Percentiles rank a stretch among this genome's conserved stretches.
These are phyloP conservation scores for Cherax destructor DNA, from an alignment of 1,140 invertebrate species.

Conservation along the genomic window DNA sequence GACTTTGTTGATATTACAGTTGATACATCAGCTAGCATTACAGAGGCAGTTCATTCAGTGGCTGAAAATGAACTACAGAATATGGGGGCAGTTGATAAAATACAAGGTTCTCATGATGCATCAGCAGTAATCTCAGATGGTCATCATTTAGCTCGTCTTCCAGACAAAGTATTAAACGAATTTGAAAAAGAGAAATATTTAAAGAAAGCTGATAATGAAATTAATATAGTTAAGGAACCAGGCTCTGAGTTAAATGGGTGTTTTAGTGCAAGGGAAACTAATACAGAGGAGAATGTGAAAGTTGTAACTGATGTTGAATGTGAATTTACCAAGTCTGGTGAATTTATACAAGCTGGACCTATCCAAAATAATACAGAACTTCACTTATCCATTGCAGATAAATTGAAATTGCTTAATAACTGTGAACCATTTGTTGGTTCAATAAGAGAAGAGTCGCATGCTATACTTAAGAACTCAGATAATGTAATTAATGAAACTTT, in stretches of 20 bases:
- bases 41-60: background rate
- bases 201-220: background rate
- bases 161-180: background rate
- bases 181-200: background rate
- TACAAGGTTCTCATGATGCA: background rate
- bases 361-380: conserved; percentile 3
- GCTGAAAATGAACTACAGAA: background rate
- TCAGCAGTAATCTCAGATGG: background rate
- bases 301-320: background rate
- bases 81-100: background rate
- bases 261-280: background rate
- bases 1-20: background rate
- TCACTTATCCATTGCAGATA: conserved; percentile 53
- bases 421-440: conserved; percentile 1
- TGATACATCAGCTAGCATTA: background rate
- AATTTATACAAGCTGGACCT: background rate
- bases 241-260: background rate
- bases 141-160: background rate
- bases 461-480: background rate
- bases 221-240: background rate
- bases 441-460: background rate
- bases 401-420: conserved; percentile 40
- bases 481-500: background rate
- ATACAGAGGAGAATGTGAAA: background rate
- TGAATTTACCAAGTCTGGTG: background rate